A percentile compares a stretch with the other conserved stretches of the same genome.
These are phyloP conservation scores for Gallinago jamesoni DNA, from an alignment of 2,113 vertebrate species.

Conservation along the genomic window DNA sequence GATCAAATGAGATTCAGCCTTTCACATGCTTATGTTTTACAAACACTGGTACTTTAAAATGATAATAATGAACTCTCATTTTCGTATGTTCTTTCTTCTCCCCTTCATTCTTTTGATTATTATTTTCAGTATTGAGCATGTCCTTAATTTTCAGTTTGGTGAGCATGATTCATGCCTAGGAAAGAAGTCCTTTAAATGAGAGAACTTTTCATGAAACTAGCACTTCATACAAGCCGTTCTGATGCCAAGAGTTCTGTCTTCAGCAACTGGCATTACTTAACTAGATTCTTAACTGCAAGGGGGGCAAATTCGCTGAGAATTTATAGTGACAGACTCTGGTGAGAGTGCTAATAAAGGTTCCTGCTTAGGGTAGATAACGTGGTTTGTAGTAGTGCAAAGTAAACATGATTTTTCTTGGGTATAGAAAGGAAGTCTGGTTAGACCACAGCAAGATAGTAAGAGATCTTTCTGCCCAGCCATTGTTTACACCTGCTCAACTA, in stretches of 20 bases:
- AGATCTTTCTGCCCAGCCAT: not conserved
- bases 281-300: not conserved
- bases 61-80: constrained; percentile 54
- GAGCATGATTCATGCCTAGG: not conserved
- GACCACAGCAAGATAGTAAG: not conserved
- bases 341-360: not conserved
- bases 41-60: constrained; percentile 68
- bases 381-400: not conserved
- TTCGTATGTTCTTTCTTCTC: constrained; percentile 34
- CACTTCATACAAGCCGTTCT: not conserved
- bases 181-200: constrained; percentile 25
- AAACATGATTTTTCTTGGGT: not conserved
- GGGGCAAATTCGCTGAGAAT: not conserved
- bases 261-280: not conserved
- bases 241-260: not conserved
- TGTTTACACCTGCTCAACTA: not conserved
- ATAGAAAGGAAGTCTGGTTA: not conserved
- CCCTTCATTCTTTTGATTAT: constrained; percentile 40
- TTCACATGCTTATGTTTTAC: constrained; percentile 69
- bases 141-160: constrained; percentile 39
- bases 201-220: not conserved
- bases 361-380: not conserved
- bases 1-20: constrained; percentile 74
- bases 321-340: not conserved
- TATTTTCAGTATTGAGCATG: constrained; percentile 41